Evolutionary conservation across 2,797 vertebrate species (phyloP).

Genomic region (Sitta carolinensis): DNA sequence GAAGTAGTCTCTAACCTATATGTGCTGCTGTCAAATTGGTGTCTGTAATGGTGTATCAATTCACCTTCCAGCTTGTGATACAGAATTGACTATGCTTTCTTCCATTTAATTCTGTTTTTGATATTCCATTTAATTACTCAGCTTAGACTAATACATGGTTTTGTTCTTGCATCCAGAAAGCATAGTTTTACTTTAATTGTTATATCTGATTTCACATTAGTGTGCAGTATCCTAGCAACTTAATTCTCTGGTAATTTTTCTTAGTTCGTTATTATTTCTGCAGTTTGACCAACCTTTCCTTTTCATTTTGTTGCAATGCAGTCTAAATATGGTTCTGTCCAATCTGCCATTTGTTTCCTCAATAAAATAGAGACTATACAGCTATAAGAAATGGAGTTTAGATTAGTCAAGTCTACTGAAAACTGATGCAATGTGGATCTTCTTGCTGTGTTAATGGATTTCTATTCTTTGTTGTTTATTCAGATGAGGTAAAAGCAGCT

Average conservation of each 20-base stretch:
- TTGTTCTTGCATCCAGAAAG: slow-evolving; percentile 69
- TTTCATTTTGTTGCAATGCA: not conserved
- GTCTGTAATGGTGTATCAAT: slow-evolving; percentile 40
- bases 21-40: slow-evolving; percentile 45
- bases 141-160: slow-evolving; percentile 70
- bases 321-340: not conserved
- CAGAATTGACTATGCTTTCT: slow-evolving; percentile 42
- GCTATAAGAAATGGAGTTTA: not conserved
- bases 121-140: slow-evolving; percentile 73
- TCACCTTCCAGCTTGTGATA: slow-evolving; percentile 56
- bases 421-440: not conserved
- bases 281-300: not conserved
- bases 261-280: not conserved
- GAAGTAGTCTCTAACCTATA: slow-evolving; percentile 36
- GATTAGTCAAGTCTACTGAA: not conserved
- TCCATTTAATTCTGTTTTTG: slow-evolving; percentile 70
- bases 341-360: not conserved
- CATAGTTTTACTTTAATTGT: slow-evolving; percentile 73
- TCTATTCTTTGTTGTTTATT: not conserved
- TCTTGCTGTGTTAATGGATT: slow-evolving; percentile 10
- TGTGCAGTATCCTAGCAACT: slow-evolving; percentile 74
- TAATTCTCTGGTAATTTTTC: slow-evolving; percentile 38
- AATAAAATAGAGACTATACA: not conserved
- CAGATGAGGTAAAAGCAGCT: not conserved
- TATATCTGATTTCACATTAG: slow-evolving; percentile 74